Evolutionary conservation across 2,888 invertebrate species (phyloP).

Genomic region (Athetis lepigone): DNA sequence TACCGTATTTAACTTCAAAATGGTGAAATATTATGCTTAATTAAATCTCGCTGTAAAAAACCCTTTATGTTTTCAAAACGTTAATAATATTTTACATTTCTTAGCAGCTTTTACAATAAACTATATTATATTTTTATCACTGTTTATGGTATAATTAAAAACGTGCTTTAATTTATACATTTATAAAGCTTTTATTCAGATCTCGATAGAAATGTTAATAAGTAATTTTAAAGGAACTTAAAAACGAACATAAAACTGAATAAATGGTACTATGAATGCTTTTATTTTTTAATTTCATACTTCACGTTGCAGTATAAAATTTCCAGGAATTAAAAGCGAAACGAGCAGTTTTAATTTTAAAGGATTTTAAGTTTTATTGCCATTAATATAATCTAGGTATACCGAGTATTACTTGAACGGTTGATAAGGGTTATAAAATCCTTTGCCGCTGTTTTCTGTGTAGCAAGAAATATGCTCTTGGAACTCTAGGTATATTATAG

Average conservation of each 20-base stretch:
- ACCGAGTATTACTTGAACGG: too few relatives aligned
- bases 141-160: conserved; percentile 13
- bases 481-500: too few relatives aligned
- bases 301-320: too few relatives aligned
- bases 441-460: too few relatives aligned
- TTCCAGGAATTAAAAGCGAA: too few relatives aligned
- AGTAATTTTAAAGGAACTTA: not conserved
- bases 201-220: not conserved
- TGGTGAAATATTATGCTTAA: conserved; percentile 41
- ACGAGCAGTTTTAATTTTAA: too few relatives aligned
- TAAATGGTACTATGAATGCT: too few relatives aligned
- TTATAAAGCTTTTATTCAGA: not conserved
- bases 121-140: conserved; percentile 15
- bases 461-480: too few relatives aligned
- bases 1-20: conserved; percentile 37
- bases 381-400: too few relatives aligned
- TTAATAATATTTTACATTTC: conserved; percentile 18
- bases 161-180: not conserved
- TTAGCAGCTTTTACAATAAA: conserved; percentile 23
- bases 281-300: too few relatives aligned
- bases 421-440: too few relatives aligned
- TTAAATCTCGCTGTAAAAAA: conserved; percentile 39
- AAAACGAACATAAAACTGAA: not conserved
- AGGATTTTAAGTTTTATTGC: too few relatives aligned
- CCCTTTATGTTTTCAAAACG: conserved; percentile 40